Evolutionary conservation across 2,888 invertebrate genomes (phyloP).

Genomic region (Zaprionus bogoriensis): DNA sequence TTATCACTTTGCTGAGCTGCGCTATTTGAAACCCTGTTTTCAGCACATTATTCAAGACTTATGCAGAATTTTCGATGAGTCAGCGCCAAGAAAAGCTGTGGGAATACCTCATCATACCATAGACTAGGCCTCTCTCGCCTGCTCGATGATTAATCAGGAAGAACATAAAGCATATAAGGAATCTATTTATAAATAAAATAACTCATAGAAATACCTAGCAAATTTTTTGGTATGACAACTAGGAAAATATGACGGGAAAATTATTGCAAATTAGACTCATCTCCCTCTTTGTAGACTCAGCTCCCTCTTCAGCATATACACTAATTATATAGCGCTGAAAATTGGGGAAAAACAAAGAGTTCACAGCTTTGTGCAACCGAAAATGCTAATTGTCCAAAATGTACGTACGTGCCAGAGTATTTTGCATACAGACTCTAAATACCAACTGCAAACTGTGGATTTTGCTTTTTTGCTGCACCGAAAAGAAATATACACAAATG

Average conservation of each 20-base stretch:
- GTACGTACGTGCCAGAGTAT: slow-evolving; percentile 41
- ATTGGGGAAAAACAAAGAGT: slow-evolving; percentile 3
- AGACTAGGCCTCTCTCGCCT: too few relatives aligned
- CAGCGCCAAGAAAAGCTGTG: neutral
- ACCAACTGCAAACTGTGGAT: slow-evolving; percentile 11
- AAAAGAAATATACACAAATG: neutral
- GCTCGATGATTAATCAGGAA: neutral
- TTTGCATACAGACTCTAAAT: slow-evolving; percentile 49
- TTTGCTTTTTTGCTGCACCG: neutral
- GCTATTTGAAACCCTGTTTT: neutral
- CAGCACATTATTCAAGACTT: too few relatives aligned
- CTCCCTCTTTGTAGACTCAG: neutral
- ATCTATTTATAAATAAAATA: slow-evolving; percentile 12
- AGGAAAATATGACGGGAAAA: neutral
- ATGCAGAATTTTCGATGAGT: too few relatives aligned
- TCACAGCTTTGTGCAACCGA: slow-evolving; percentile 42
- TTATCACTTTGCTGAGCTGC: too few relatives aligned
- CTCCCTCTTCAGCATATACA: neutral
- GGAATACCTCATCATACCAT: neutral
- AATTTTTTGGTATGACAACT: slow-evolving; percentile 30
- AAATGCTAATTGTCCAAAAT: slow-evolving; percentile 8
- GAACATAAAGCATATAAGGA: slow-evolving; percentile 7
- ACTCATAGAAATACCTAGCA: slow-evolving; percentile 14
- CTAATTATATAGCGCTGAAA: neutral
- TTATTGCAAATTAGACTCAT: neutral